Conservation (phyloP, 2,797 vertebrate genomes). For the Phataginus tricuspis region DNA sequence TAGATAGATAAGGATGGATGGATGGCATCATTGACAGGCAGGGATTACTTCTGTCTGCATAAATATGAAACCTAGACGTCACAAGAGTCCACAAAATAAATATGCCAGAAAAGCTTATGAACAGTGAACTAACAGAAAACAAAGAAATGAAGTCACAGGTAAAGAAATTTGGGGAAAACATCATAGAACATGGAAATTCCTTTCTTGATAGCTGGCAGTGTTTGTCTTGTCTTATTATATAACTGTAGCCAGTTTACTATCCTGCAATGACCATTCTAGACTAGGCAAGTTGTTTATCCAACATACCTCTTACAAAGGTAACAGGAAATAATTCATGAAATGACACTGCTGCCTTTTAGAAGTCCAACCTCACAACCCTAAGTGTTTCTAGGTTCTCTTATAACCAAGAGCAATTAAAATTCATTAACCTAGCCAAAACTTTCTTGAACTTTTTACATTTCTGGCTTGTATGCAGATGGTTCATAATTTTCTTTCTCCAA, state of each 20-base stretch:
- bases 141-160: background rate
- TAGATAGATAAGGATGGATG: background rate
- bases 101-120: background rate
- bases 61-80: background rate
- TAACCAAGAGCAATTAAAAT: background rate
- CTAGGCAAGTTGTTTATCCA: background rate
- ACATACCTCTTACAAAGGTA: background rate
- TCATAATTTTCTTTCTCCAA: background rate
- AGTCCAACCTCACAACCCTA: background rate
- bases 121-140: background rate
- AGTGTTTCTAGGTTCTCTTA: background rate
- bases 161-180: background rate
- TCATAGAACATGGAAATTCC: constrained; percentile 6
- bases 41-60: background rate
- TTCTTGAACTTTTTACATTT: background rate
- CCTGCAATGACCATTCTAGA: background rate
- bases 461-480: background rate
- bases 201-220: background rate
- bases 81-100: background rate
- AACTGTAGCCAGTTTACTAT: background rate
- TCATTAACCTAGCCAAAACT: background rate
- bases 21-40: background rate
- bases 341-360: background rate
- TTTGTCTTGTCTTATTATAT: background rate
- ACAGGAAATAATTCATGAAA: background rate